Conservation (phyloP, 2,113 vertebrate species). For the Orycteropus afer region DNA sequence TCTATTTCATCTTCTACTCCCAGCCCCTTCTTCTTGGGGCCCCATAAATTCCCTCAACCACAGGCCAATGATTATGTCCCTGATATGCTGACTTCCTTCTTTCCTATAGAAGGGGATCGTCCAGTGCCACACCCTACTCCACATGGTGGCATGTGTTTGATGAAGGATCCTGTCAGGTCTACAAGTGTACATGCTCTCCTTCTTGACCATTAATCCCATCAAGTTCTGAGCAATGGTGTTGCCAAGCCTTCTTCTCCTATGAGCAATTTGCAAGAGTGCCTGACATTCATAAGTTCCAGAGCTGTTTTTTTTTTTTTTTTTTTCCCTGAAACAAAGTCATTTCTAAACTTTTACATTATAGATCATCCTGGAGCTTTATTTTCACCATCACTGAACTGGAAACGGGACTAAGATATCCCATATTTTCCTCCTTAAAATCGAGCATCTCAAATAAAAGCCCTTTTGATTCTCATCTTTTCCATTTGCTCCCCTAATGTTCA, state of each 20-base stretch:
- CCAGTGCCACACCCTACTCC: fast-evolving
- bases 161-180: slow-evolving; percentile 1
- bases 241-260: neutral
- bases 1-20: neutral
- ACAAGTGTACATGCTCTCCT: neutral
- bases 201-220: neutral
- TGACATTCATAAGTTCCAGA: slow-evolving; percentile 39
- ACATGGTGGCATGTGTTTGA: neutral
- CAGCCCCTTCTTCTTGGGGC: neutral
- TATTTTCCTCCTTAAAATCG: slow-evolving; percentile 56
- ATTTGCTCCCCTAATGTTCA: slow-evolving; percentile 55
- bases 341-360: slow-evolving; percentile 66
- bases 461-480: slow-evolving; percentile 46
- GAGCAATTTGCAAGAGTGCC: neutral
- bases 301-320: neutral
- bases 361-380: slow-evolving; percentile 71
- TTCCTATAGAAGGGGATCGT: fast-evolving
- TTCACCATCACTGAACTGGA: slow-evolving; percentile 76
- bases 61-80: neutral
- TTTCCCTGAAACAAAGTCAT: slow-evolving; percentile 64
- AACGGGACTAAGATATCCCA: slow-evolving; percentile 61
- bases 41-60: neutral
- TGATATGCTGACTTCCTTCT: neutral
- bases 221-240: slow-evolving; percentile 39
- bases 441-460: slow-evolving; percentile 54